Evolutionary conservation across 1,140 invertebrate species (phyloP).

Genomic region (Euwallacea fornicatus): DNA sequence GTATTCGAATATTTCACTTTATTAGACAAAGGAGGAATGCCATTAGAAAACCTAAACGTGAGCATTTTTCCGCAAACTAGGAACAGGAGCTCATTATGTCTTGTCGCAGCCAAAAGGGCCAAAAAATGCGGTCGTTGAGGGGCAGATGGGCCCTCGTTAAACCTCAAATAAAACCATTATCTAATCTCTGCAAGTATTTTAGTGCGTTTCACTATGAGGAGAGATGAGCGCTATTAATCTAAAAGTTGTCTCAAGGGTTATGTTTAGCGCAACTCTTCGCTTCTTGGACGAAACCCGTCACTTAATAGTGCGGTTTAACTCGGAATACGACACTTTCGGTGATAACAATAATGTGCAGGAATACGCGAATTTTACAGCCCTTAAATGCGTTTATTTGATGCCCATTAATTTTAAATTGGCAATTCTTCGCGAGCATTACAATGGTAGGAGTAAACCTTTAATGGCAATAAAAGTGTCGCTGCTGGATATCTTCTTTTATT

Average conservation of each 20-base stretch:
- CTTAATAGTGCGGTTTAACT: background rate
- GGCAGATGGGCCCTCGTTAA: slow-evolving; percentile 21
- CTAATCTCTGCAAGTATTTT: slow-evolving; percentile 23
- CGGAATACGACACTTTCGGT: background rate
- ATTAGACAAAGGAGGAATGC: too few species aligned
- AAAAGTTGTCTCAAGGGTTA: too few species aligned
- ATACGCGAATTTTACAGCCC: slow-evolving; percentile 6
- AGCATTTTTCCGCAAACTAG: slow-evolving; percentile 7
- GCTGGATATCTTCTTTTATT: slow-evolving; percentile 1
- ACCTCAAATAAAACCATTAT: slow-evolving; percentile 19
- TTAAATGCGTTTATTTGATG: slow-evolving; percentile 17
- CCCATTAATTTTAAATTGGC: slow-evolving; percentile 19
- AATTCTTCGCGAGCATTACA: slow-evolving; percentile 11
- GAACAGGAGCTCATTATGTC: slow-evolving; percentile 10
- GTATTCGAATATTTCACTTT: too few species aligned
- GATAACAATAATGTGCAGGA: background rate
- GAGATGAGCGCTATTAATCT: background rate
- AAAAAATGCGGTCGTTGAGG: slow-evolving; percentile 14
- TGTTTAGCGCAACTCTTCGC: too few species aligned
- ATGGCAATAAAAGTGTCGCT: background rate
- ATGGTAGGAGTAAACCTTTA: background rate
- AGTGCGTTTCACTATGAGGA: background rate
- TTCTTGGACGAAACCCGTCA: background rate
- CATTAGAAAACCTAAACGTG: slow-evolving; percentile 11
- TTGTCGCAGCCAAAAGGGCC: slow-evolving; percentile 7